These are phyloP conservation scores for Lomographa bimaculata DNA, from an alignment of 2,888 invertebrate genomes.

Conservation along the genomic window DNA sequence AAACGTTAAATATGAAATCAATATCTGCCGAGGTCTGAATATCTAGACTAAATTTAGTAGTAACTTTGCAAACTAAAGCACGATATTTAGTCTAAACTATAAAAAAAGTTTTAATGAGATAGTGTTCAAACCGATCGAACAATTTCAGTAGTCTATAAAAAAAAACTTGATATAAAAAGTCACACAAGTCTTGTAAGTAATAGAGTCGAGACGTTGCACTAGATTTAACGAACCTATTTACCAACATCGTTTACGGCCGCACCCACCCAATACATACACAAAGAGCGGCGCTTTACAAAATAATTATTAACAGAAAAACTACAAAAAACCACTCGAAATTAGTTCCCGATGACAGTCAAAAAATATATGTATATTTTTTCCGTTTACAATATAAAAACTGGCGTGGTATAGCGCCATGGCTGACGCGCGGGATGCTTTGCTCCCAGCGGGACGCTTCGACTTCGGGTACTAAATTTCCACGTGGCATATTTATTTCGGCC, in stretches of 20 bases:
- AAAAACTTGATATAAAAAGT: no score
- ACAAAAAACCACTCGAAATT: constrained; percentile 78
- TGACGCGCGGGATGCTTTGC: constrained; percentile 67
- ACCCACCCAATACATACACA: constrained; percentile 11
- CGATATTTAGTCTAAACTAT: no score
- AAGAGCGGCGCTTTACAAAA: constrained; percentile 64
- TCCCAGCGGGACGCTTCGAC: constrained; percentile 61
- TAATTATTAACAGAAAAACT: constrained; percentile 73
- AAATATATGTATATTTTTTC: constrained; percentile 76
- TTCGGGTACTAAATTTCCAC: constrained; percentile 72
- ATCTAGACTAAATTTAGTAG: no score
- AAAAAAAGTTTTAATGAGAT: no score
- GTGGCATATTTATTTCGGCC: constrained; percentile 76
- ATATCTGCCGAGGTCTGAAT: no score
- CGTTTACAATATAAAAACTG: constrained; percentile 45
- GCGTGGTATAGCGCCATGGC: constrained; percentile 62
- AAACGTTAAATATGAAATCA: no score
- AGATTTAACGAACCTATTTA: constrained; percentile 13
- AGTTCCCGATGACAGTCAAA: constrained; percentile 83
- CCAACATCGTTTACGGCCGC: constrained; percentile 17
- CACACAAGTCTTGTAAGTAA: no score
- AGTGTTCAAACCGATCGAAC: no score
- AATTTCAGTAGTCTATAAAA: no score
- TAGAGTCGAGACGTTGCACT: constrained; percentile 5
- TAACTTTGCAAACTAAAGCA: no score